Percentiles rank a stretch among this genome's conserved stretches.
Conservation (phyloP, 2,888 invertebrate species). For the Dorcus hopei region DNA sequence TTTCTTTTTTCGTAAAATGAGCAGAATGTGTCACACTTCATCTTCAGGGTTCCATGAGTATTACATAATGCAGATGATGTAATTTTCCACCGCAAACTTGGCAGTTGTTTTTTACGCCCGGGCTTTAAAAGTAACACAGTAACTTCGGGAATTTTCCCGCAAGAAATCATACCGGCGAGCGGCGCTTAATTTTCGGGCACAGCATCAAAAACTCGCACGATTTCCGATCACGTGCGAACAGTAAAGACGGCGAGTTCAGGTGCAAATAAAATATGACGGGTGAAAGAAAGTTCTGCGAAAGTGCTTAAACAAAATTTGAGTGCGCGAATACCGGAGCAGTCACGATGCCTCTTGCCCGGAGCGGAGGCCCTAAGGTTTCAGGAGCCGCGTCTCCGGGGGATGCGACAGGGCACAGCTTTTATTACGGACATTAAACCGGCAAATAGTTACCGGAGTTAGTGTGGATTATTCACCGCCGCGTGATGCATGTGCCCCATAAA, state of each 20-base stretch:
- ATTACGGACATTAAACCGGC: constrained; percentile 34
- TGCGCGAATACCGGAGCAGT: constrained; percentile 25
- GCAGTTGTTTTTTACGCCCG: constrained; percentile 12
- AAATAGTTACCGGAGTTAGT: constrained; percentile 12
- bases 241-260: constrained; percentile 19
- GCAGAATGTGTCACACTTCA: no score
- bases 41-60: no score
- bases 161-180: not conserved
- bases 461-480: constrained; percentile 12
- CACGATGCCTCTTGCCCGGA: constrained; percentile 17
- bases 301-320: constrained; percentile 31
- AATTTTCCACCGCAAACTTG: constrained; percentile 15
- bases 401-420: constrained; percentile 35
- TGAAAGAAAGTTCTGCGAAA: constrained; percentile 28
- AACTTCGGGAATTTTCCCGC: not conserved
- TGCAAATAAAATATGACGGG: constrained; percentile 29
- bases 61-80: constrained; percentile 1
- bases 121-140: not conserved
- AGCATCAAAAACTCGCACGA: not conserved
- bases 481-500: constrained; percentile 16
- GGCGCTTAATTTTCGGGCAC: not conserved
- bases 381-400: constrained; percentile 32
- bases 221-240: constrained; percentile 26
- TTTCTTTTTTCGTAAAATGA: no score
- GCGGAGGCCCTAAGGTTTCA: constrained; percentile 16